These are phyloP conservation scores for Bungarus multicinctus DNA, from an alignment of 2,113 vertebrate species.

Conservation along the genomic window DNA sequence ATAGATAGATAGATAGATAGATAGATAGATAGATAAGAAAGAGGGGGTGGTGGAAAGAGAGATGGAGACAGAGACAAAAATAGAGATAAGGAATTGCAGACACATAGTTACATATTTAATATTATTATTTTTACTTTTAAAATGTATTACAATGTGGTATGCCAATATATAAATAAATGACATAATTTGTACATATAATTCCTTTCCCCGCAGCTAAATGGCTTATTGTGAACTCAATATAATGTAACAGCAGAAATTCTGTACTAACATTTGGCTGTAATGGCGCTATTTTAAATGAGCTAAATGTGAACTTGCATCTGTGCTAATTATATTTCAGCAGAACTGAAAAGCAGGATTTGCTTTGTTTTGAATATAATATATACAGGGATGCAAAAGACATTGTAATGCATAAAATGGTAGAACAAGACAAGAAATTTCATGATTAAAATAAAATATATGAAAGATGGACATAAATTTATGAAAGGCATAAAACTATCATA, in stretches of 20 bases:
- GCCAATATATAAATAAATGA: neutral
- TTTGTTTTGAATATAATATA: neutral
- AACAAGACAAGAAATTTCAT: neutral
- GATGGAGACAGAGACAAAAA: neutral
- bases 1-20: too few relatives aligned
- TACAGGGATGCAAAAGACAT: neutral
- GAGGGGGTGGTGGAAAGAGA: neutral
- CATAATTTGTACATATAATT: neutral
- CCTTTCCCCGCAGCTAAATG: neutral
- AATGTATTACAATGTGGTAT: neutral
- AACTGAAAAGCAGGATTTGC: neutral
- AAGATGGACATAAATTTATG: neutral
- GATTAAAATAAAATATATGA: neutral
- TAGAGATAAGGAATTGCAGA: neutral
- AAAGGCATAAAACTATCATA: neutral
- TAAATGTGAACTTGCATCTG: neutral
- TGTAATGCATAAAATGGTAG: neutral
- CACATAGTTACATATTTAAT: neutral
- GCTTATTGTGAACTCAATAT: neutral
- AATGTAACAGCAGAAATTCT: neutral
- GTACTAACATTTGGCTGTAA: neutral
- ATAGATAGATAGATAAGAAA: neutral
- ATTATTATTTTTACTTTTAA: neutral
- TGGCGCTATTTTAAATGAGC: neutral
- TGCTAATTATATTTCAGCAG: neutral